Evolutionary conservation across 1,140 invertebrate genomes (phyloP), one percentile per base, ranked within the genome.

Genomic region (Ceratoteleas bidentatus): DNA sequence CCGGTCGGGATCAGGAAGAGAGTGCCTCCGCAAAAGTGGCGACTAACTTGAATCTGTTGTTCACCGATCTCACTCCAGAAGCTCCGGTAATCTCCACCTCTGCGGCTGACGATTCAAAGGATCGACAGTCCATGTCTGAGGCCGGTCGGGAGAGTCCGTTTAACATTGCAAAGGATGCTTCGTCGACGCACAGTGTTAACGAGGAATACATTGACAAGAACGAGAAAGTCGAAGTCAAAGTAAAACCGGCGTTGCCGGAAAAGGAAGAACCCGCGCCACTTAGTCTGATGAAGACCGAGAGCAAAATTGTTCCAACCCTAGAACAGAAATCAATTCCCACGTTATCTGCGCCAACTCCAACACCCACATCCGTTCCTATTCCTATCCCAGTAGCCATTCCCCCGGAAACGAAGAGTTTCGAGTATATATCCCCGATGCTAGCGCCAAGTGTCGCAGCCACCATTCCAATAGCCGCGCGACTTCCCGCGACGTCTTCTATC

Each of bases 151-250:
- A 89, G 3, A 88, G 85, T 56, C 81, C 93, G 5, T 94, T 94
- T 83, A 93, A 92, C 2, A 88, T 92, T 75, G 92, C 93, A 24
- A 92, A 93, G 68, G 92, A 94, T 57, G 92, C 93, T 92, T 56
- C 3, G 14, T 69, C 14, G 66, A 6, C 36, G 0, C 3, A 5
- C 10, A 14, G 45, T 32, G 9, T 16, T 6, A 36, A 33, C 33
- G 36, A 40, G 7, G 36, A 83, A 43, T 32, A 85, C 85, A n/a
- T 45, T 45, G 24, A 33, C 0, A 79, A 68, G 10, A 87, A 79
- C 9, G 84, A 84, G 3, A 62, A 40, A 40, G 36, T 11, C 10
- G 36, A 40, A 50, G 53, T 6, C 16, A 86, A 89, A 0, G 11
- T 65, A 11, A 79, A 85, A 40, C 7, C 36, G 36, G 36, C 1